Base-by-base conservation (phyloP, 2,888 invertebrate genomes). In the Acrobasis consociella region DNA sequence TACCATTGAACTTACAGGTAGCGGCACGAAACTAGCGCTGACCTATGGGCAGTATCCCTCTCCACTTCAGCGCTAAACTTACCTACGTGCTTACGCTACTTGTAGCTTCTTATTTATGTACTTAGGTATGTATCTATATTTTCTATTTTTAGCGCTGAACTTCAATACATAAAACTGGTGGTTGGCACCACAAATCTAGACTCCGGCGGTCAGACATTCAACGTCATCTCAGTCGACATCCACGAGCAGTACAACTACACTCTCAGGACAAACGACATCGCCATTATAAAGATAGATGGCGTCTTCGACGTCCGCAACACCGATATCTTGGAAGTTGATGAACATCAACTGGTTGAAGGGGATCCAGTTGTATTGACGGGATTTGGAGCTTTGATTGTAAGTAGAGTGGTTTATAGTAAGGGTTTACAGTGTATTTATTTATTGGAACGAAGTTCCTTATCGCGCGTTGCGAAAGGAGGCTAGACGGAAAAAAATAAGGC, bases 141-240 rank as follows among this genome's bases (percentile, higher is more conserved):
- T 49, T 8, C n/a, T 37, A n/a, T 37, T 86, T 88, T 64, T 71
- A 91, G 91, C 9, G 85, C 80, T 8, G 59, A 78, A 3, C 83
- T 90, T 7, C 65, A 75, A 37, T 81, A 75, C 56, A 85, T 92
- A 51, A 82, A 82, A 70, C 79, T 83, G 1, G 74, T 90, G 1
- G 80, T 85, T 2, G 91, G 89, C 31, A 92, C 91, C 1, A 82
- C 80, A 16, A 71, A 91, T 71, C 77, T 91, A 64, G 76, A 83
- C n/a, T 55, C 62, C 22, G 85, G 81, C 16, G 89, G 88, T 37
- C 68, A 75, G 49, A 62, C 69, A 60, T 77, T 84, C 62, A 67
- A 77, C 5, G 79, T 87, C 1, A 67, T 67, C 55, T 72, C 75
- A 0, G 85, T 89, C 56, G 71, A 69, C 16, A 69, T 86, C 16